Evolutionary conservation across 2,888 invertebrate genomes (phyloP), one percentile per base, ranked within the genome.

Genomic region (Heliconius aoede): DNA sequence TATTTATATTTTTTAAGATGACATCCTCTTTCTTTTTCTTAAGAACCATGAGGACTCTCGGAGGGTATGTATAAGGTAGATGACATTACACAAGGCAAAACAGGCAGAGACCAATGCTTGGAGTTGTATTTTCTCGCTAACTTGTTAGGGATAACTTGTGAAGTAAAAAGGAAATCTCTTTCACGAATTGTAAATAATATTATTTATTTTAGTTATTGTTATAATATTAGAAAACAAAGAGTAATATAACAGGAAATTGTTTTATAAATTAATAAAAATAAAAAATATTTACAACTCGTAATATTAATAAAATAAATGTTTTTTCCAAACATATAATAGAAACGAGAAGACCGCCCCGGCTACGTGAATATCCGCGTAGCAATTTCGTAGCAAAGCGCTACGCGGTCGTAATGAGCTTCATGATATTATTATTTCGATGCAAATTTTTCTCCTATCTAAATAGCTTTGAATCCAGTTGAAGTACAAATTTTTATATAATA

Each of bases 331-430:
- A 40, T n/a, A 58, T 72, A 72, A 72, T 60, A 51, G 61, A 24
- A 74, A 46, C n/a, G 32, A 11, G 60, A 60, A 68, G 40, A 68
- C 30, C 40, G n/a, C 24, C 68, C 51, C 30, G 26, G 51, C 30
- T 65, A 68, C 61, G 28, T n/a, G 51, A 21, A 60, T 60, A 60
- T 61, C 5, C 36, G 36, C 58, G 58, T 58, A 76, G 55, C 72
- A 65, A 58, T 62, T 61, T 74, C 62, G 62, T 75, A 75, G 71
- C 55, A 71, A n/a, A 28, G 55, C 36, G 51, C 51, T 71, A 75
- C 71, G 71, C 58, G 60, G 32, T 26, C 71, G 62, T 62, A 75
- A 61, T 61, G 36, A 72, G 40, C 58, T 61, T 61, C 60, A 40
- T 40, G 60, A 61, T 72, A 72, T 61, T 60, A 60, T 72, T 61